Evolutionary conservation across 2,888 invertebrate genomes (phyloP).

Genomic region (Catocala fraxini): DNA sequence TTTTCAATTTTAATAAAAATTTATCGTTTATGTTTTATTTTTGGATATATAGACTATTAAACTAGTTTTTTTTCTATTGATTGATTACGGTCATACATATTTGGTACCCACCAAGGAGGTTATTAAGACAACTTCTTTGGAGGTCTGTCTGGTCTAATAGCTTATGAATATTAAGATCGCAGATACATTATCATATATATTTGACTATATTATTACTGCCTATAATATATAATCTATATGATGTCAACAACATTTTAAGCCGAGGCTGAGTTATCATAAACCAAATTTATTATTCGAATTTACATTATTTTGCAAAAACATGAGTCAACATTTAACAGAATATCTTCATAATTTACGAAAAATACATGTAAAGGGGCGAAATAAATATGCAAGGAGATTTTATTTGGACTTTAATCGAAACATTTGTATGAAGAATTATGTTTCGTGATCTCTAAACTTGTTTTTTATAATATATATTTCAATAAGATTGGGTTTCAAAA

Average conservation of each 20-base stretch:
- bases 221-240: slow-evolving; percentile 11
- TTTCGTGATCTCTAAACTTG: slow-evolving; percentile 1
- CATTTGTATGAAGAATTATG: not conserved
- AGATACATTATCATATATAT: slow-evolving; percentile 15
- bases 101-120: slow-evolving; percentile 26
- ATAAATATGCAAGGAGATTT: slow-evolving; percentile 10
- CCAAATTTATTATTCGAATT: slow-evolving; percentile 26
- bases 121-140: slow-evolving; percentile 39
- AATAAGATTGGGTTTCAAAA: slow-evolving; percentile 1
- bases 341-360: slow-evolving; percentile 16
- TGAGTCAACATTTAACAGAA: not conserved
- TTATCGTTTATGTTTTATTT: slow-evolving; percentile 24
- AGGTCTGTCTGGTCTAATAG: slow-evolving; percentile 42
- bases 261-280: slow-evolving; percentile 15
- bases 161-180: slow-evolving; percentile 34
- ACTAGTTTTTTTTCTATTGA: slow-evolving; percentile 21
- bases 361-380: not conserved
- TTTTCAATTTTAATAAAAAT: slow-evolving; percentile 23
- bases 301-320: slow-evolving; percentile 13
- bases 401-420: slow-evolving; percentile 6
- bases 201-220: slow-evolving; percentile 16
- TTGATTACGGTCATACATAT: slow-evolving; percentile 19
- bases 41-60: slow-evolving; percentile 1
- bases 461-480: slow-evolving; percentile 2
- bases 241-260: slow-evolving; percentile 32